Evolutionary conservation across 1,140 invertebrate species (phyloP).

Genomic region (Tetranychus cinnabarinus): DNA sequence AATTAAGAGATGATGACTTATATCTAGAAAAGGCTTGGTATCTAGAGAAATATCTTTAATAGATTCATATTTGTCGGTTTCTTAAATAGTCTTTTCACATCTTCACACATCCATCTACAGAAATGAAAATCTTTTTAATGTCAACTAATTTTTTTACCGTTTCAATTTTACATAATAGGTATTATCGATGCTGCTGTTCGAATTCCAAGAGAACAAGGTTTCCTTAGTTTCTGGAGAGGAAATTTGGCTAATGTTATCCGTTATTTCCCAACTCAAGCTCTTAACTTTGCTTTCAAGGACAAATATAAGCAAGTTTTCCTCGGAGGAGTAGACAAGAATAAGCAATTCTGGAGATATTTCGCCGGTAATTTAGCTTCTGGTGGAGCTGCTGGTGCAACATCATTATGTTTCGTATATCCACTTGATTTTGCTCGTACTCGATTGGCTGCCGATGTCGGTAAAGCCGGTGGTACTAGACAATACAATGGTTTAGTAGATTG

Average conservation of each 20-base stretch:
- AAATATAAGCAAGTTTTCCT: slow-evolving; percentile 36
- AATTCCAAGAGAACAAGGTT: slow-evolving; percentile 64
- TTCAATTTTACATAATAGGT: slow-evolving; percentile 21
- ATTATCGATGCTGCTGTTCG: slow-evolving; percentile 62
- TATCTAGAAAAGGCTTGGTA: no score
- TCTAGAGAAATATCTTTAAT: no score
- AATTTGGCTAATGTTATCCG: slow-evolving; percentile 77
- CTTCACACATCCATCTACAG: no score
- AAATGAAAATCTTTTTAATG: no score
- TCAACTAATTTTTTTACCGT: no score
- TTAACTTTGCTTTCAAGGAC: slow-evolving; percentile 90
- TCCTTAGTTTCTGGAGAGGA: slow-evolving; percentile 75
- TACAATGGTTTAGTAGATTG: slow-evolving; percentile 70
- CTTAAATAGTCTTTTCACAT: no score
- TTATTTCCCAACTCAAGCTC: slow-evolving; percentile 82
- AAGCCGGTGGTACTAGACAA: slow-evolving; percentile 48
- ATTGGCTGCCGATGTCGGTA: slow-evolving; percentile 60
- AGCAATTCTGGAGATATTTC: slow-evolving; percentile 65
- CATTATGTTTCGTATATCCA: slow-evolving; percentile 80
- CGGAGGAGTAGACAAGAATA: slow-evolving; percentile 56
- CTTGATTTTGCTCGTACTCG: slow-evolving; percentile 83
- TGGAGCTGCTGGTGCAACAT: slow-evolving; percentile 76
- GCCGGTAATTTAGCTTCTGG: slow-evolving; percentile 68
- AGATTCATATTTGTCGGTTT: no score
- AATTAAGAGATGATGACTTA: no score